phyloP scores from a whole-genome alignment of 2,888 invertebrate genomes.

The Leptinotarsa peninsularis region DNA sequence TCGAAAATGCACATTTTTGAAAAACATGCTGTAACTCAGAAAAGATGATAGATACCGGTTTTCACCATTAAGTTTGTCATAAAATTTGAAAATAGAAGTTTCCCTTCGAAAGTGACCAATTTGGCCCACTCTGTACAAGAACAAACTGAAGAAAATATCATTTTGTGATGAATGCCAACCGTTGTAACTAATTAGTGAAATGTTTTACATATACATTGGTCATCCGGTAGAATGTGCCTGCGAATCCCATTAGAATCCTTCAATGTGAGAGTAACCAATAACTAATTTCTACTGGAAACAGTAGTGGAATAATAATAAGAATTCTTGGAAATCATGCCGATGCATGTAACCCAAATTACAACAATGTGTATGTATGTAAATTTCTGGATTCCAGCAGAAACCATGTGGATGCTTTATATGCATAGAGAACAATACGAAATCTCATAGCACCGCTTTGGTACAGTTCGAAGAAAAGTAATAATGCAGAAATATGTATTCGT shows the following conservation, averaged over 20 bases:
- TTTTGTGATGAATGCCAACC: no score
- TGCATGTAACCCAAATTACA: slow-evolving; percentile 10
- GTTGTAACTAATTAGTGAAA: no score
- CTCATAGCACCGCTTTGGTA: background rate
- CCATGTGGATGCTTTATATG: slow-evolving; percentile 26
- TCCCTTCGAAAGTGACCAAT: no score
- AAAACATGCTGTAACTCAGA: no score
- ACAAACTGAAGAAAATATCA: no score
- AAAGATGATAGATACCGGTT: no score
- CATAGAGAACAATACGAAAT: slow-evolving; percentile 25
- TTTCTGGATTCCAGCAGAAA: slow-evolving; percentile 25
- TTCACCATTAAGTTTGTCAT: no score
- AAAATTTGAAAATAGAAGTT: no score
- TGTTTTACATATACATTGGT: no score
- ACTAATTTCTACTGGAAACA: slow-evolving; percentile 1
- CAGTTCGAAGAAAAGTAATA: slow-evolving; percentile 12
- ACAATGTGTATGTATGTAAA: slow-evolving; percentile 29
- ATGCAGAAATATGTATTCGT: background rate
- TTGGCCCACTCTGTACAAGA: no score
- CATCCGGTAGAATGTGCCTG: no score
- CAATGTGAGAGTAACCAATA: background rate
- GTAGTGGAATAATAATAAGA: slow-evolving; percentile 14
- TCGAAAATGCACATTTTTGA: no score
- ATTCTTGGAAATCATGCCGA: slow-evolving; percentile 18
- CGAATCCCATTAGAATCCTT: background rate